Evolutionary conservation across 2,888 invertebrate species (phyloP).

Genomic region (Drosophila demipolita): DNA sequence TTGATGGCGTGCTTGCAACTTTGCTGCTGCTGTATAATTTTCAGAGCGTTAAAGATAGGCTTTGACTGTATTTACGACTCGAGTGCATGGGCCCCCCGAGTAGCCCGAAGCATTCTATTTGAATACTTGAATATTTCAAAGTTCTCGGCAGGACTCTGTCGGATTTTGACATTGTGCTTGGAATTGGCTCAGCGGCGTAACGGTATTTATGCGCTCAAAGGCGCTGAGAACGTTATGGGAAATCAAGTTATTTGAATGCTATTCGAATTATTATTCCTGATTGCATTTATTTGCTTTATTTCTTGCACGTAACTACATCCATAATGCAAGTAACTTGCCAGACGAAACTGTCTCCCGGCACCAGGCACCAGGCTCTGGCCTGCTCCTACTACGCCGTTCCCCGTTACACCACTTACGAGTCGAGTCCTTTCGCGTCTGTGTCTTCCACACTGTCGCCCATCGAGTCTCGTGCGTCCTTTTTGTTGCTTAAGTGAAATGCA

Average conservation of each 20-base stretch:
- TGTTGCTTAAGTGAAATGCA: conserved; percentile 77
- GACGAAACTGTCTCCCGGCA: conserved; percentile 33
- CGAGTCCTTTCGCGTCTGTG: conserved; percentile 19
- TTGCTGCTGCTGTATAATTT: conserved; percentile 13
- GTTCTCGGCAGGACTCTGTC: too few species aligned
- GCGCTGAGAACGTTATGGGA: conserved; percentile 44
- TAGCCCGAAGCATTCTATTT: conserved; percentile 11
- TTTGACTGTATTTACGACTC: conserved; percentile 67
- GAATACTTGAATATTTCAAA: not conserved
- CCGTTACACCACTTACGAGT: not conserved
- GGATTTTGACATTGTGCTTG: not conserved
- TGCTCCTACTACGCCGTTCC: not conserved
- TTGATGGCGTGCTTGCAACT: conserved; percentile 7
- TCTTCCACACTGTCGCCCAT: conserved; percentile 19
- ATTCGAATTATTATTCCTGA: conserved; percentile 78
- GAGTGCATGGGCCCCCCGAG: conserved; percentile 8
- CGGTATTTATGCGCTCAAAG: conserved; percentile 65
- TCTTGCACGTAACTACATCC: conserved; percentile 70
- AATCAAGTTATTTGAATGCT: conserved; percentile 76
- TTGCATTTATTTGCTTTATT: conserved; percentile 77
- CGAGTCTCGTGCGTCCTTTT: conserved; percentile 55
- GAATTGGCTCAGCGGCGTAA: conserved; percentile 43
- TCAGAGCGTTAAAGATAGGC: conserved; percentile 51
- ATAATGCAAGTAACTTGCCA: conserved; percentile 72
- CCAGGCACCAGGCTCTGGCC: not conserved